Conservation (phyloP, 2,113 vertebrate genomes). For the Phoxinus phoxinus region DNA sequence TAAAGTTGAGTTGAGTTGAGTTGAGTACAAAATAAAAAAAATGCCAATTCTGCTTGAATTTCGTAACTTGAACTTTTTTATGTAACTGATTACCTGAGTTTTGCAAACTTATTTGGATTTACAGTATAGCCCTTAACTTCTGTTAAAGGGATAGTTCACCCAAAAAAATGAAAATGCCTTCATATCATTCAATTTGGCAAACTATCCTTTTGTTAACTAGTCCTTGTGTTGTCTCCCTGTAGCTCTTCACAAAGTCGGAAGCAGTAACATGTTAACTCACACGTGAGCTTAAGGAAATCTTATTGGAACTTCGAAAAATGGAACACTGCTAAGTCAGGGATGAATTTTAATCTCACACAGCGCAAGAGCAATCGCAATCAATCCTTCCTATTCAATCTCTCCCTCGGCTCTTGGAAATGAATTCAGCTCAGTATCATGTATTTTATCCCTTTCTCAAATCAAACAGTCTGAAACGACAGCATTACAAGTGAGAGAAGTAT, state of each 20-base stretch:
- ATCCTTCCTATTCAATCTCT: conserved; percentile 15
- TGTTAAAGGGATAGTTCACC: neutral
- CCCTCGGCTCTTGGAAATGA: conserved; percentile 19
- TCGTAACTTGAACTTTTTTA: too few species aligned
- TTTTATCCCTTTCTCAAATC: conserved; percentile 28
- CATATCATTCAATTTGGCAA: neutral
- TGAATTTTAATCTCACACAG: neutral
- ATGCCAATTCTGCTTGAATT: too few species aligned
- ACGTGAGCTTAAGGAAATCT: conserved; percentile 9
- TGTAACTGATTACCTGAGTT: too few species aligned
- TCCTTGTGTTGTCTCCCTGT: neutral
- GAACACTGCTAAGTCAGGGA: conserved; percentile 23
- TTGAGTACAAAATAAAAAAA: too few species aligned
- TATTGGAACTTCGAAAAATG: conserved; percentile 6
- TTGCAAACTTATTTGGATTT: too few species aligned
- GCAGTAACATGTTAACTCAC: neutral
- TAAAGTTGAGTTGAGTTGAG: too few species aligned
- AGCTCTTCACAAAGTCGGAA: neutral
- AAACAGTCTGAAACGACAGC: conserved; percentile 23
- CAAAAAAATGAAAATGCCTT: neutral
- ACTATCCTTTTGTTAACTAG: neutral
- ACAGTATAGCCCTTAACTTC: neutral
- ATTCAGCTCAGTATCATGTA: conserved; percentile 33
- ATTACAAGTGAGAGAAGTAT: conserved; percentile 34
- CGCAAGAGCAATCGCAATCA: conserved; percentile 40